Conservation (phyloP, 2,113 vertebrate genomes). For the Climacteris rufus region DNA sequence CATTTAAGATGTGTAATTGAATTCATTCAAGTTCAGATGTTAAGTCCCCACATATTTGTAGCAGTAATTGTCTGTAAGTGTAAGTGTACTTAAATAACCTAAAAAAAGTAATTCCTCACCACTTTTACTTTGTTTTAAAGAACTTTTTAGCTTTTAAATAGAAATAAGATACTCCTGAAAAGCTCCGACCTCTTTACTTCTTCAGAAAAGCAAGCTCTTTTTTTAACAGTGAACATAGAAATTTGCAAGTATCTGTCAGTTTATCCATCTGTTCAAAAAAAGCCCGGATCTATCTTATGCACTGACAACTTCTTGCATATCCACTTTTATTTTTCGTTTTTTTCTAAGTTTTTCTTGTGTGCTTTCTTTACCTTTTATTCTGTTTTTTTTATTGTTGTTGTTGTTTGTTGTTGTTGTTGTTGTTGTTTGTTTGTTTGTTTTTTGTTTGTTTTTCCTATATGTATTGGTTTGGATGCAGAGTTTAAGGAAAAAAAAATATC, state of each 20-base stretch:
- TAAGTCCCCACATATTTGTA: neutral
- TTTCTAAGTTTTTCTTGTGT: neutral
- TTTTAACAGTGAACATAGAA: neutral
- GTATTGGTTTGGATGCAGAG: neutral
- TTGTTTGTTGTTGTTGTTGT: no score
- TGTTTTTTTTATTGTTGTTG: neutral
- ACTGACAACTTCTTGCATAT: neutral
- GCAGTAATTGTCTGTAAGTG: neutral
- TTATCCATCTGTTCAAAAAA: neutral
- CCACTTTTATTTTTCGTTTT: neutral
- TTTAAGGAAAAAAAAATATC: neutral
- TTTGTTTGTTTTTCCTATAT: no score
- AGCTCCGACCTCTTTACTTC: neutral
- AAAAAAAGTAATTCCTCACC: neutral
- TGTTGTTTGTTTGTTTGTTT: no score
- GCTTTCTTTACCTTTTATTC: neutral
- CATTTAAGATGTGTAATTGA: neutral
- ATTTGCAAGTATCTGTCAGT: neutral
- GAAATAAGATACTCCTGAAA: neutral
- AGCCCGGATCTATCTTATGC: rapidly evolving
- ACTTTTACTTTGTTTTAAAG: neutral
- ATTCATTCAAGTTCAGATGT: neutral
- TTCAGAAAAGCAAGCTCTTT: neutral
- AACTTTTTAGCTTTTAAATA: neutral
- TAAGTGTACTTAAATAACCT: neutral